Conservation (phyloP, 2,797 vertebrate species). For the Percopsis omiscomaycus region DNA sequence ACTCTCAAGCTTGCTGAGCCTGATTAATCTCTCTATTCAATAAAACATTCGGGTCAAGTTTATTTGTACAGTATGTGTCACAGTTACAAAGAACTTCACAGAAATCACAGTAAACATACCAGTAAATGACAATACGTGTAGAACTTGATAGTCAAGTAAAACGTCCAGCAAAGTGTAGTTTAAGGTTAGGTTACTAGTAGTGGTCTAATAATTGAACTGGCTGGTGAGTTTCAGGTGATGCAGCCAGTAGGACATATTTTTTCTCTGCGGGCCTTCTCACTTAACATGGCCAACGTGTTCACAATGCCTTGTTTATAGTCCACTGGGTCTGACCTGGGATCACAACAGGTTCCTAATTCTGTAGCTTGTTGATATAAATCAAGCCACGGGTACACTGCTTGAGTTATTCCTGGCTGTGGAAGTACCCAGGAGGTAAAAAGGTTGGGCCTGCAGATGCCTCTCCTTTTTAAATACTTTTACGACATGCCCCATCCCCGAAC, state of each 20-base stretch:
- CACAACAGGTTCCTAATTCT: constrained; percentile 12
- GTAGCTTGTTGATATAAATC: constrained; percentile 57
- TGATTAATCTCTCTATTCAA: no score
- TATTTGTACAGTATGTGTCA: no score
- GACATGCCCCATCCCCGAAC: constrained; percentile 26
- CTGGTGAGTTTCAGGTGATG: no score
- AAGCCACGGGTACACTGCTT: constrained; percentile 43
- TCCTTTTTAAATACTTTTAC: constrained; percentile 68
- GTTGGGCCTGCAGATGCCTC: constrained; percentile 44
- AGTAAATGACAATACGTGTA: no score
- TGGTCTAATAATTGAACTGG: no score
- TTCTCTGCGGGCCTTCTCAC: neutral
- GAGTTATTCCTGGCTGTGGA: constrained; percentile 72
- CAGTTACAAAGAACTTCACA: no score
- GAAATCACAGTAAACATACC: no score
- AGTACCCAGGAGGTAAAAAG: constrained; percentile 51
- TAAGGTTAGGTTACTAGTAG: no score
- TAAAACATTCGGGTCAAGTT: no score
- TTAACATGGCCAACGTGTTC: constrained; percentile 8
- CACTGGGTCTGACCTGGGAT: constrained; percentile 26
- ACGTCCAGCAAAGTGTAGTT: no score
- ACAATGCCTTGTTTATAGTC: constrained; percentile 21
- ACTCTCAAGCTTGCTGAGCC: neutral
- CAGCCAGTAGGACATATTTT: no score
- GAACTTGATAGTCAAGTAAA: no score